phyloP scores from a whole-genome alignment of 2,113 vertebrate genomes.

The Phainopepla nitens region DNA sequence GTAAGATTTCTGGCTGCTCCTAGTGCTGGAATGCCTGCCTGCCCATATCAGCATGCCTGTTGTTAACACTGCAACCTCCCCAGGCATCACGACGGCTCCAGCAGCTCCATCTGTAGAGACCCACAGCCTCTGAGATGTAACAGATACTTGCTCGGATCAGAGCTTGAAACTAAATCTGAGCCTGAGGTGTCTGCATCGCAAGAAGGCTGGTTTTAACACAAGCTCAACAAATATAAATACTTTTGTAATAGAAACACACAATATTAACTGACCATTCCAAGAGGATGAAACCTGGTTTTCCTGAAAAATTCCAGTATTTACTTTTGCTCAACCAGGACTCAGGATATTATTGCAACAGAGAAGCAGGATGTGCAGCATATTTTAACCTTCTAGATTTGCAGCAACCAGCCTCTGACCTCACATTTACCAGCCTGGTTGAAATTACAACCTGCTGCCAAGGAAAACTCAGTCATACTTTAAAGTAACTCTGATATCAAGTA shows the following conservation, averaged over 20 bases:
- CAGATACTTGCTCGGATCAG: background rate
- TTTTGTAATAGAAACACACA: slow-evolving; percentile 24
- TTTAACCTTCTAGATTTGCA: slow-evolving; percentile 51
- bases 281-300: background rate
- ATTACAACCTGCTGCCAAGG: slow-evolving; percentile 71
- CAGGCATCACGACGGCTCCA: background rate
- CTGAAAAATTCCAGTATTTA: background rate
- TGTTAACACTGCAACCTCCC: background rate
- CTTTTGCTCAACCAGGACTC: slow-evolving; percentile 15
- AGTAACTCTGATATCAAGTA: slow-evolving; percentile 44
- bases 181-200: background rate
- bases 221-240: background rate
- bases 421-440: slow-evolving; percentile 56
- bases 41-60: background rate
- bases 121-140: background rate
- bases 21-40: background rate
- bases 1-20: background rate
- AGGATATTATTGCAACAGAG: background rate
- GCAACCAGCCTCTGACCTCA: slow-evolving; percentile 53
- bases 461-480: slow-evolving; percentile 61
- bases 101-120: background rate
- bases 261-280: slow-evolving; percentile 22
- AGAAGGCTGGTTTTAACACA: background rate
- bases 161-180: slow-evolving; percentile 17
- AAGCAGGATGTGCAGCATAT: background rate